Evolutionary conservation across 1,140 invertebrate genomes (phyloP).

Genomic region (Colletes latitarsis): DNA sequence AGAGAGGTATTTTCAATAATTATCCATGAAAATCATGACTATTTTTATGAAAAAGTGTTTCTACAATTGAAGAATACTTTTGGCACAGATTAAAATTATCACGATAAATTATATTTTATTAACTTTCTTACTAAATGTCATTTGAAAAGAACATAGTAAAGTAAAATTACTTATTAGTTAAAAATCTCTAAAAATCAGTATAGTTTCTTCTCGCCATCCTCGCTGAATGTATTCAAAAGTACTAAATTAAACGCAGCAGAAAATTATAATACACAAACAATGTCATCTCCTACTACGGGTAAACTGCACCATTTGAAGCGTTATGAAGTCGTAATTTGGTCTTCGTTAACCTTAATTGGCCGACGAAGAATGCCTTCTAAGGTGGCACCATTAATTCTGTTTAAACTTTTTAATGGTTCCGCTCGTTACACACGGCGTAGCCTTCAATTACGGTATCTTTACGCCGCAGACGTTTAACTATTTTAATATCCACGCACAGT

Average conservation of each 20-base stretch:
- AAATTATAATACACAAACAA: not conserved
- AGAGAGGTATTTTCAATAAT: too few species aligned
- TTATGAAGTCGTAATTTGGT: slow-evolving; percentile 5
- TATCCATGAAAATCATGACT: too few species aligned
- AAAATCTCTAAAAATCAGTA: too few species aligned
- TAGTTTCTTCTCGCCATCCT: not conserved
- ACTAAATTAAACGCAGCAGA: not conserved
- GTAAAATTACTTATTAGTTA: too few species aligned
- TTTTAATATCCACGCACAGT: slow-evolving; percentile 2
- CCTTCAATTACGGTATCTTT: slow-evolving; percentile 29
- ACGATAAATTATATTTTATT: too few species aligned
- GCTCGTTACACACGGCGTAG: slow-evolving; percentile 15
- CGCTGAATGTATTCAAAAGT: not conserved
- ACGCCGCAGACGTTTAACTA: slow-evolving; percentile 5
- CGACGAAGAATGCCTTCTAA: slow-evolving; percentile 5
- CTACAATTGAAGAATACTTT: too few species aligned
- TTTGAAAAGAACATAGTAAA: too few species aligned
- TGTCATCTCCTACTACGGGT: not conserved
- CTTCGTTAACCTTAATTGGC: slow-evolving; percentile 31
- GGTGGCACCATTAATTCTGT: slow-evolving; percentile 25
- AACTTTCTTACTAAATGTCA: too few species aligned
- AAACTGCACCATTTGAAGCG: not conserved
- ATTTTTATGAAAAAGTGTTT: too few species aligned
- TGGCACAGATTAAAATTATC: too few species aligned
- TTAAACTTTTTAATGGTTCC: slow-evolving; percentile 39